Evolutionary conservation across 2,113 vertebrate genomes (phyloP), one percentile per base, ranked within the genome.

Genomic region (Tauraco erythrolophus): DNA sequence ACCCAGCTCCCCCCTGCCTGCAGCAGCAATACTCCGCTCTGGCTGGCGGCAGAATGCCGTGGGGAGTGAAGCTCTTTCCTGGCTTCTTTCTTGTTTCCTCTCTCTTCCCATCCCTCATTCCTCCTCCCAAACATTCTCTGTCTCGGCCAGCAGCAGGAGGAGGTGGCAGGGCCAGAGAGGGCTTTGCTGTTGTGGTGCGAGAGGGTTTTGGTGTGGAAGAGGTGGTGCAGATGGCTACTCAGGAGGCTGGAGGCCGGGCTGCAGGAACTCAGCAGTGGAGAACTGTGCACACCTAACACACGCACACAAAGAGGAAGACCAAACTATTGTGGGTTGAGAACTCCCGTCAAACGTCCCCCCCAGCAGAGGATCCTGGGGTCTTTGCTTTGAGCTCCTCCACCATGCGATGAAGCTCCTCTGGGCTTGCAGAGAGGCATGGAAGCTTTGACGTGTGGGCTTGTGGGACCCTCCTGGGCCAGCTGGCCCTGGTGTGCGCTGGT

Each of bases 231-330:
- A 2, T 56, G 23, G 65, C 64, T 33, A 11, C 58, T 66, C 35
- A 24, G 91, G 64, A 58, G 80, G 24, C 51, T 43, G 64, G 58
- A 85, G 69, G 56, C 45, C 0, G 0, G 61, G 25, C 15, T 35
- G 37, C 64, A 46, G 80, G 54, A 50, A 41, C 60, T 62, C 2
- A 62, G 57, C 28, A 30, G 54, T 30, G 35, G 51, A 85, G 65
- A 88, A 9, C 41, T 43, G 16, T 9, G 64, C 45, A 78, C 70
- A 3, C 0, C 0, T 41, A n/a, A 71, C 22, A 4, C 2, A 8
- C 0, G 3, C 51, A 17, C 68, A 9, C 50, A 23, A 12, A 19
- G 57, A 35, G 25, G 14, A 35, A 69, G 37, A 75, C 51, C 33
- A 31, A 89, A 37, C 35, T 22, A 9, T 14, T 61, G 28, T 22